phyloP scores from a whole-genome alignment of 2,113 vertebrate genomes.

The Hydrochoerus hydrochaeris region DNA sequence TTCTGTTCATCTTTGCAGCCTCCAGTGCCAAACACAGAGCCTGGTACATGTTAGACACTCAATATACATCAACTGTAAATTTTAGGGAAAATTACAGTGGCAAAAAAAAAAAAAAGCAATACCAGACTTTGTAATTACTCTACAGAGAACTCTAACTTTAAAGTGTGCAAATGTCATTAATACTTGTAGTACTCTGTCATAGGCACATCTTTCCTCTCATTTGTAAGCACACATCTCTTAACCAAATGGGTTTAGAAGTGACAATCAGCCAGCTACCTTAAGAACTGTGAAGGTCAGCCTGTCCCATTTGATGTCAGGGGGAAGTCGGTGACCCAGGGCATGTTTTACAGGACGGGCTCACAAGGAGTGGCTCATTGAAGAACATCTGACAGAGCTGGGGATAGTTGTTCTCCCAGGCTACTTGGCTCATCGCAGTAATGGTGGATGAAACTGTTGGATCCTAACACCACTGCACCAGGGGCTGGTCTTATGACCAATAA shows the following conservation, averaged over 20 bases:
- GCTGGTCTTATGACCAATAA: constrained; percentile 17
- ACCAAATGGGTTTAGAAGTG: background rate
- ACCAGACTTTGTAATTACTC: background rate
- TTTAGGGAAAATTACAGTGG: background rate
- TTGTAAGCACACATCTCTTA: background rate
- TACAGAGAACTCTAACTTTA: background rate
- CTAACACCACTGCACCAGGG: background rate
- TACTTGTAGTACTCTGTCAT: too few relatives aligned
- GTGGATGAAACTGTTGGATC: background rate
- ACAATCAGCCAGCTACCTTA: background rate
- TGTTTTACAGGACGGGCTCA: background rate
- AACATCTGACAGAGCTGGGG: constrained; percentile 32
- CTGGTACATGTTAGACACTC: background rate
- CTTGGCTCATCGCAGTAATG: background rate
- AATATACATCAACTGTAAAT: accelerated
- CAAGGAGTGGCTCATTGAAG: background rate
- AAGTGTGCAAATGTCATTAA: background rate
- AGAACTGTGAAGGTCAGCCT: background rate
- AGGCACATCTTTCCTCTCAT: background rate
- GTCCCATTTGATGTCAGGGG: background rate
- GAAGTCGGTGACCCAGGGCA: background rate
- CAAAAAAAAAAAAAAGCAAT: background rate
- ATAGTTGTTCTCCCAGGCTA: background rate
- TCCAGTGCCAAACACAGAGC: background rate
- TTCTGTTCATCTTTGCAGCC: background rate